A percentile compares a stretch with the other conserved stretches of the same genome.
Conservation (phyloP, 2,113 vertebrate genomes). For the Centrocercus urophasianus region DNA sequence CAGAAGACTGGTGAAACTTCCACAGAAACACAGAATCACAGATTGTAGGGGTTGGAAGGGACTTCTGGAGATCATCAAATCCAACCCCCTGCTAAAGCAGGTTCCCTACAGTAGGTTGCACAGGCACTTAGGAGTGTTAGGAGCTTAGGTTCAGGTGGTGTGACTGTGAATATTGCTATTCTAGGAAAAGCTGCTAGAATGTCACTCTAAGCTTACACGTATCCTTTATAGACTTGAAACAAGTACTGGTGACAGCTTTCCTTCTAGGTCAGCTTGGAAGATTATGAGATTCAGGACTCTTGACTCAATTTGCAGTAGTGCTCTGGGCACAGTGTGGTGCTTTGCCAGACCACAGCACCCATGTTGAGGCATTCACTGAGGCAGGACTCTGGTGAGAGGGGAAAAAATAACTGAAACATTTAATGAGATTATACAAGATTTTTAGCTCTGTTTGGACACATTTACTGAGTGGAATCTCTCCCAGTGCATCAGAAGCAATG, state of each 20-base stretch:
- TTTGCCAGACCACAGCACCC: not conserved
- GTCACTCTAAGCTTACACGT: not conserved
- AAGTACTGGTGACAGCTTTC: not conserved
- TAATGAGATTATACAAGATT: not conserved
- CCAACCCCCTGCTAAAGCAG: no score
- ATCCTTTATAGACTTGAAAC: not conserved
- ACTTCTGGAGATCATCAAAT: no score
- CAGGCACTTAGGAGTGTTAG: no score
- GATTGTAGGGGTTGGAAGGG: no score
- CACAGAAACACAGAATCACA: no score
- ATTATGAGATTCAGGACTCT: not conserved
- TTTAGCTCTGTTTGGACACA: not conserved
- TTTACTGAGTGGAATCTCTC: not conserved
- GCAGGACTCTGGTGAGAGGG: not conserved
- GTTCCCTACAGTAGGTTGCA: no score
- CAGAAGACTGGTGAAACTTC: not conserved
- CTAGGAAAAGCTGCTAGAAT: not conserved
- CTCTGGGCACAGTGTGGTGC: not conserved
- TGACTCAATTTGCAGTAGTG: not conserved
- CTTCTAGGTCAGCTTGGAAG: not conserved
- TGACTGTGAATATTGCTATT: not conserved
- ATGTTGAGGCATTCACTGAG: not conserved
- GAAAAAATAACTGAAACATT: not conserved
- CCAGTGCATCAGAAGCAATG: no score
- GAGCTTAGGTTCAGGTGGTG: not conserved